These are phyloP conservation scores for Cosmia trapezina DNA, from an alignment of 2,888 invertebrate species.

Conservation along the genomic window DNA sequence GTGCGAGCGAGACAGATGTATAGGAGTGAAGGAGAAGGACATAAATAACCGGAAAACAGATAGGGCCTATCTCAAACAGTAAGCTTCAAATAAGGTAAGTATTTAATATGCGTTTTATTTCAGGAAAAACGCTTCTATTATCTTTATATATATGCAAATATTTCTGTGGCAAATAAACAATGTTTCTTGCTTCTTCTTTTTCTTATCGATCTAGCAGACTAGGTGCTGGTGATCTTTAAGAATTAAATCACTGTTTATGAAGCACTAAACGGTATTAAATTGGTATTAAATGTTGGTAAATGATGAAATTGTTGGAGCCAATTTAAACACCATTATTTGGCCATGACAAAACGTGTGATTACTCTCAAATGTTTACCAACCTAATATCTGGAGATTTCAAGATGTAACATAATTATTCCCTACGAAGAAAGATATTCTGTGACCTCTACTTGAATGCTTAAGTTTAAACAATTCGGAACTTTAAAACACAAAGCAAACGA, in stretches of 20 bases:
- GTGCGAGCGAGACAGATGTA: too few relatives aligned
- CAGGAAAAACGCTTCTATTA: too few relatives aligned
- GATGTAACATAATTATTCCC: background rate
- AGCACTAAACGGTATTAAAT: background rate
- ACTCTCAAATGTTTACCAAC: background rate
- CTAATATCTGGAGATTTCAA: background rate
- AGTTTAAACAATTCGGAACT: background rate
- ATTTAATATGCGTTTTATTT: too few relatives aligned
- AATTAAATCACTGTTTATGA: background rate
- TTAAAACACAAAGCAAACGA: too few relatives aligned
- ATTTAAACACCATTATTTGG: background rate
- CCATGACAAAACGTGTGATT: background rate
- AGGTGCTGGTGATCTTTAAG: background rate
- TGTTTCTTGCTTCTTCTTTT: background rate
- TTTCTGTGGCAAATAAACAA: background rate
- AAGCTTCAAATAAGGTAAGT: too few relatives aligned
- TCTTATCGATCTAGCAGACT: background rate
- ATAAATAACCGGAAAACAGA: too few relatives aligned
- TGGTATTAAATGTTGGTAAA: background rate
- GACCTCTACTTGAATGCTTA: background rate
- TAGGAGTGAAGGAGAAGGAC: too few relatives aligned
- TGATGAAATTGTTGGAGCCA: background rate
- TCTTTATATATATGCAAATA: too few relatives aligned
- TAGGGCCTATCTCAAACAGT: too few relatives aligned
- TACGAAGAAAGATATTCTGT: background rate